Conservation (phyloP, 2,888 invertebrate genomes). For the Scrobipalpa costella region DNA sequence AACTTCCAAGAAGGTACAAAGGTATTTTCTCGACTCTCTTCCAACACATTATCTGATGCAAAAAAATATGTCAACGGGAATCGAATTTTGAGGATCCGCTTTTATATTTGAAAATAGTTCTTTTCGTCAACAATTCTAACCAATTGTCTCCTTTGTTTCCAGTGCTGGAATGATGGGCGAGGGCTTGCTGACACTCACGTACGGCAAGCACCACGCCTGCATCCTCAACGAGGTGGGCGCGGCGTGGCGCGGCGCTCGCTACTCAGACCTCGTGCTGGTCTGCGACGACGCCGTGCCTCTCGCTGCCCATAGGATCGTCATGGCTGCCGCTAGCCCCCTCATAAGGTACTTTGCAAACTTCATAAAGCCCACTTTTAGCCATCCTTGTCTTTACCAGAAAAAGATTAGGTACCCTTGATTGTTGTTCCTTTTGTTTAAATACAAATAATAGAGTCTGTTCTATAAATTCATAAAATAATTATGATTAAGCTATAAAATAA, state of each 20-base stretch:
- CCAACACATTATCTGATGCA: too few species aligned
- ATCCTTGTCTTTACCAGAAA: too few species aligned
- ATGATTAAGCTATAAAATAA: not conserved
- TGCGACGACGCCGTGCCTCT: constrained; percentile 92
- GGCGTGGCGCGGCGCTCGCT: constrained; percentile 92
- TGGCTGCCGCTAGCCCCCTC: constrained; percentile 93
- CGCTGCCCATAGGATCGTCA: constrained; percentile 91
- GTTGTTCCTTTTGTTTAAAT: too few species aligned
- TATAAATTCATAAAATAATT: too few species aligned
- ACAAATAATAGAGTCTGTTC: too few species aligned
- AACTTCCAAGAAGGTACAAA: not conserved
- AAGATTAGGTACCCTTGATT: too few species aligned
- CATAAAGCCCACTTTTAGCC: too few species aligned
- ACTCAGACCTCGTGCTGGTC: constrained; percentile 92
- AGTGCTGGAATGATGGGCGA: constrained; percentile 83
- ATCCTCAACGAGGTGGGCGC: constrained; percentile 94
- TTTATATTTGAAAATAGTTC: not conserved
- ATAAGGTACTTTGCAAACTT: constrained; percentile 81
- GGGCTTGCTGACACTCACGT: constrained; percentile 93
- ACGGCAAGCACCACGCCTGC: constrained; percentile 96
- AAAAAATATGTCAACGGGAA: not conserved
- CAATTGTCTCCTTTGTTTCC: constrained; percentile 42
- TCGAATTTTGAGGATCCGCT: not conserved
- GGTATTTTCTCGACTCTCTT: not conserved
- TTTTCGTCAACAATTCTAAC: not conserved